These are phyloP conservation scores for Ophion ellenae DNA, from an alignment of 2,888 invertebrate genomes.

Conservation along the genomic window DNA sequence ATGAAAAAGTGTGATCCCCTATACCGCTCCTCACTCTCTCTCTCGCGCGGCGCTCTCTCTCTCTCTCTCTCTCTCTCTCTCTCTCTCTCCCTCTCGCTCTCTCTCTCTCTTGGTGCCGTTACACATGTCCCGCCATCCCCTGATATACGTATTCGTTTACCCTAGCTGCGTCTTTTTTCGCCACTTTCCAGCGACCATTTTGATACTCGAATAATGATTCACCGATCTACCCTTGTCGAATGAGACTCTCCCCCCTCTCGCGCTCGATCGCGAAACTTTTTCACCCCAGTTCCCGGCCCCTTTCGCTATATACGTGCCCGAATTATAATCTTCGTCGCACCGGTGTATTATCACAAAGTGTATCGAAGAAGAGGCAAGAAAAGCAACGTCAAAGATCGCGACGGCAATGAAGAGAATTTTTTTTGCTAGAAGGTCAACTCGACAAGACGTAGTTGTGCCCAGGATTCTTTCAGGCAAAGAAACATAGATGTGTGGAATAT, in stretches of 20 bases:
- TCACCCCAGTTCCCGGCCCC: neutral
- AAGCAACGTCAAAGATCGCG: neutral
- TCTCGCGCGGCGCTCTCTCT: slow-evolving; percentile 7
- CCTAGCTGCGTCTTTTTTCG: neutral
- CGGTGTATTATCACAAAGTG: neutral
- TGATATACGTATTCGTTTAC: neutral
- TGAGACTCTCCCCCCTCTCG: neutral
- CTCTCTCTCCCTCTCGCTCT: slow-evolving; percentile 3
- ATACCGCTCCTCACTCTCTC: slow-evolving; percentile 4
- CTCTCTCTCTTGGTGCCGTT: neutral
- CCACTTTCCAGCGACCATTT: slow-evolving; percentile 27
- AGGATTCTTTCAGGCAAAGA: too few relatives aligned
- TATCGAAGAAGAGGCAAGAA: neutral
- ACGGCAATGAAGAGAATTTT: neutral
- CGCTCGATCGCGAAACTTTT: slow-evolving; percentile 38
- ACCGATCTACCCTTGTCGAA: slow-evolving; percentile 20
- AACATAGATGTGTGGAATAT: too few relatives aligned
- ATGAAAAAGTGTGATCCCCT: slow-evolving; percentile 74
- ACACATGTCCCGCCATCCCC: slow-evolving; percentile 1
- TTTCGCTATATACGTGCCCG: slow-evolving; percentile 15
- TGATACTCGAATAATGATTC: slow-evolving; percentile 50
- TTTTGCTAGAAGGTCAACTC: too few relatives aligned
- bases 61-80: neutral
- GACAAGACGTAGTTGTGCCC: too few relatives aligned
- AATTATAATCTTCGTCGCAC: slow-evolving; percentile 27